Percentiles rank a stretch among this genome's conserved stretches.
Evolutionary conservation across 2,113 vertebrate genomes (phyloP).

Genomic region (Nerophis lumbriciformis): DNA sequence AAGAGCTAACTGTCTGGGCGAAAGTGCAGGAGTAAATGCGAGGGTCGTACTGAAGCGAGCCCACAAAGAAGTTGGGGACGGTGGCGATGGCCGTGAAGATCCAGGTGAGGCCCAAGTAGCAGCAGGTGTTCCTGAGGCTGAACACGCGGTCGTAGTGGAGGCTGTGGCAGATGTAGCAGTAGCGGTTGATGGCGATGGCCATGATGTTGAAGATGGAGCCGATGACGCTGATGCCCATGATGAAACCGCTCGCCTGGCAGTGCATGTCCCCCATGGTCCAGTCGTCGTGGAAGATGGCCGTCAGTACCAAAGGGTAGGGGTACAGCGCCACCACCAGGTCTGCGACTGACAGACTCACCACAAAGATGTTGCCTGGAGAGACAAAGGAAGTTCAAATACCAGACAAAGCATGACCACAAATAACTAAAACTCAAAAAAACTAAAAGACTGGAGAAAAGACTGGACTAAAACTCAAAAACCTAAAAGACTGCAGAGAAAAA

Average conservation of each 20-base stretch:
- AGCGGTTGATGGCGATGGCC: constrained; percentile 69
- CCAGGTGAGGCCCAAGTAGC: constrained; percentile 72
- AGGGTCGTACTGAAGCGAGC: constrained; percentile 72
- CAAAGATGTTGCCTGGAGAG: constrained; percentile 72
- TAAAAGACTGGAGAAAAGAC: too few species aligned
- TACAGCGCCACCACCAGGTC: constrained; percentile 74
- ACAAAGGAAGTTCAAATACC: constrained; percentile 20
- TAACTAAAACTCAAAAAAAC: constrained; percentile 15
- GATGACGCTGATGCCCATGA: constrained; percentile 76
- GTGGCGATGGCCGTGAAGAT: constrained; percentile 67
- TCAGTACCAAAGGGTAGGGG: constrained; percentile 73
- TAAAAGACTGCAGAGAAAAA: too few species aligned
- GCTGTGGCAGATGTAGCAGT: constrained; percentile 71
- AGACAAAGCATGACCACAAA: constrained; percentile 13
- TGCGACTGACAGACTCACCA: constrained; percentile 70
- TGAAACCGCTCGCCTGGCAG: constrained; percentile 73
- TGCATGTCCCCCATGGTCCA: constrained; percentile 74
- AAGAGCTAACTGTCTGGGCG: constrained; percentile 67
- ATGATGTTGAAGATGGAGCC: constrained; percentile 74
- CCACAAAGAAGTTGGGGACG: constrained; percentile 72
- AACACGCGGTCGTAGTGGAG: constrained; percentile 69
- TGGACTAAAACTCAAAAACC: too few species aligned
- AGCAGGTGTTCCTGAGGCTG: constrained; percentile 68
- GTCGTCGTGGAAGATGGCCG: constrained; percentile 69
- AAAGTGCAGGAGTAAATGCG: constrained; percentile 73